These are phyloP conservation scores for Rhombomys opimus DNA, from an alignment of 2,113 vertebrate species.

Conservation along the genomic window DNA sequence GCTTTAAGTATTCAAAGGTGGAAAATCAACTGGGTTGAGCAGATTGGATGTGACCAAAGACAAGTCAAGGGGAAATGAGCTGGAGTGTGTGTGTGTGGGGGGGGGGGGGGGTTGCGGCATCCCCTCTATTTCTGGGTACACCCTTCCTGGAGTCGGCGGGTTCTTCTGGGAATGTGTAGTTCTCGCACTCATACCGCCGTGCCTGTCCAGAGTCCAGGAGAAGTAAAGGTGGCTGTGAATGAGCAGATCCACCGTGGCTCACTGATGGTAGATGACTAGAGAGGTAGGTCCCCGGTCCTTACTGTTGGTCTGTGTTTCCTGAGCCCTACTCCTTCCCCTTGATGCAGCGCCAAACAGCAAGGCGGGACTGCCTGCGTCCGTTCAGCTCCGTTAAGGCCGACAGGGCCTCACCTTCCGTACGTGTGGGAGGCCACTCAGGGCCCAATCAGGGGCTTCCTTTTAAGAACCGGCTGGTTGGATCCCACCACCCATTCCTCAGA, in stretches of 20 bases:
- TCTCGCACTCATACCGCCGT: neutral
- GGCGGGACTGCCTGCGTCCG: fast-evolving
- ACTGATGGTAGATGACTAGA: neutral
- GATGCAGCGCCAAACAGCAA: neutral
- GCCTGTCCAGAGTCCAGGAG: neutral
- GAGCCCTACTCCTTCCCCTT: neutral
- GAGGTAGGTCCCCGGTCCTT: neutral
- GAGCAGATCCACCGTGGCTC: neutral
- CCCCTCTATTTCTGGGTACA: neutral
- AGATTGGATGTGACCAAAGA: neutral
- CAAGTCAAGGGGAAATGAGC: neutral
- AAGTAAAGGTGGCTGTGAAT: constrained; percentile 42
- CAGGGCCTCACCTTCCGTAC: neutral
- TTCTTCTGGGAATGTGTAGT: neutral
- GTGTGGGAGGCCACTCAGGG: neutral
- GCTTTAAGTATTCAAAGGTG: neutral
- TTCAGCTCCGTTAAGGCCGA: neutral
- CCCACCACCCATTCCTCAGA: neutral
- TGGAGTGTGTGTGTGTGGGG: neutral
- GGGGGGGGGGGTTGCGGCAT: neutral
- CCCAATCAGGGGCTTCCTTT: neutral
- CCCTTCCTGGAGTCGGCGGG: neutral
- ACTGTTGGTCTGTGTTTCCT: neutral
- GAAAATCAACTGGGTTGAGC: neutral
- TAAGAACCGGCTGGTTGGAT: neutral